Conservation (phyloP, 2,888 invertebrate genomes). For the Gandaritis pyraliata region DNA sequence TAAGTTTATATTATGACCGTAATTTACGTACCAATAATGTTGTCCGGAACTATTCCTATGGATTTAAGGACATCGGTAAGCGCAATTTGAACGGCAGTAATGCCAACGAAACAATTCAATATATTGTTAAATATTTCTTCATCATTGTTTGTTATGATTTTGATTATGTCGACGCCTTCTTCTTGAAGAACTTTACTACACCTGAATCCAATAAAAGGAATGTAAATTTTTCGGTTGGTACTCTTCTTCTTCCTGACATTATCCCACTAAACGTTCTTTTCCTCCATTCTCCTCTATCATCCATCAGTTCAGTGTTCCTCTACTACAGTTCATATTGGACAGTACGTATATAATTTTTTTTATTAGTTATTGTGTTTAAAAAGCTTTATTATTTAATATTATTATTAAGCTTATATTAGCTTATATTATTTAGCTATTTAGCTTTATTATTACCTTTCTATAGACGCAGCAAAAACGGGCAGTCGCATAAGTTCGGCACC, state of each 20-base stretch:
- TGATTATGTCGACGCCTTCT: slow-evolving; percentile 85
- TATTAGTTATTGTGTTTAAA: too few species aligned
- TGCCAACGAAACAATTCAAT: slow-evolving; percentile 62
- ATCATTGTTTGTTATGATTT: slow-evolving; percentile 85
- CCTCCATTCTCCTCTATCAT: too few species aligned
- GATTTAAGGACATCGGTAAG: slow-evolving; percentile 32
- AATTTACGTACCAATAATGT: slow-evolving; percentile 31
- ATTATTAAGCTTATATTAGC: too few species aligned
- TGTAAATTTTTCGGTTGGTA: too few species aligned
- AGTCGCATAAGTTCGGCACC: slow-evolving; percentile 85
- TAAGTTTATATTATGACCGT: not conserved
- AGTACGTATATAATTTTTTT: too few species aligned
- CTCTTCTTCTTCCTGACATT: too few species aligned
- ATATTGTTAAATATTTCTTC: slow-evolving; percentile 86
- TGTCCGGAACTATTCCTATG: slow-evolving; percentile 29
- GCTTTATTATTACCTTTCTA: slow-evolving; percentile 72
- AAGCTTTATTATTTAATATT: too few species aligned
- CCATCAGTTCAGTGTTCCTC: too few species aligned
- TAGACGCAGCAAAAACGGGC: slow-evolving; percentile 81
- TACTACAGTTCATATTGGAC: too few species aligned
- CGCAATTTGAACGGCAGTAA: slow-evolving; percentile 36
- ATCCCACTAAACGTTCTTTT: too few species aligned
- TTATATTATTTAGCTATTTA: too few species aligned
- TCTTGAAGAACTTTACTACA: slow-evolving; percentile 83
- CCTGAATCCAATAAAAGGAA: slow-evolving; percentile 38